These are phyloP conservation scores for Mugil cephalus DNA, from an alignment of 2,113 vertebrate genomes.

Conservation along the genomic window DNA sequence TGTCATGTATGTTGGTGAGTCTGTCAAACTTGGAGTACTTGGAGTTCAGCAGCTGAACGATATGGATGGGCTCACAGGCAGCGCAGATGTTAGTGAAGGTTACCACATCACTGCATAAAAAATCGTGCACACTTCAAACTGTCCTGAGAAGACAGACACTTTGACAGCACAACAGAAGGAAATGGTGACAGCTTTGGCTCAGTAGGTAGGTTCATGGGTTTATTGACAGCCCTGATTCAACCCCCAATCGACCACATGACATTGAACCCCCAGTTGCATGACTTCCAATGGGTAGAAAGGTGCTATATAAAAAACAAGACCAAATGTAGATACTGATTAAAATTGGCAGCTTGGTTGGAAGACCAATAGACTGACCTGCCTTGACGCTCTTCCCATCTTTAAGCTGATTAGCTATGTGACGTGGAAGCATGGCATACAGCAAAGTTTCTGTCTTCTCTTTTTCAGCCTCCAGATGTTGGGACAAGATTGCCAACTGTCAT, in stretches of 20 bases:
- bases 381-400: slow-evolving; percentile 85
- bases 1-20: slow-evolving; percentile 78
- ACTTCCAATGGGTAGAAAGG: too few species aligned
- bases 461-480: slow-evolving; percentile 79
- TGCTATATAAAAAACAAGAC: too few species aligned
- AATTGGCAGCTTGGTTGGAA: too few species aligned
- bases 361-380: slow-evolving; percentile 70
- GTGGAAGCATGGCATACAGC: slow-evolving; percentile 84
- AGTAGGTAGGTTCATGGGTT: too few species aligned
- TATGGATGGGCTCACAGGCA: slow-evolving; percentile 84
- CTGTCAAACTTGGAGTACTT: slow-evolving; percentile 86
- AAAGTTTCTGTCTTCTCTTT: slow-evolving; percentile 87
- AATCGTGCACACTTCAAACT: slow-evolving; percentile 86
- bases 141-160: slow-evolving; percentile 64
- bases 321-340: too few species aligned
- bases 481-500: slow-evolving; percentile 84
- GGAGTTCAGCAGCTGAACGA: slow-evolving; percentile 85
- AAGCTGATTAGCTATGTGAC: slow-evolving; percentile 84
- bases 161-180: background rate
- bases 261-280: too few species aligned
- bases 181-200: too few species aligned
- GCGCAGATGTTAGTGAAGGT: slow-evolving; percentile 88
- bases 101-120: slow-evolving; percentile 88
- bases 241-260: too few species aligned
- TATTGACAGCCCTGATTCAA: too few species aligned